Percentiles rank a stretch among this genome's conserved stretches.
Conservation (phyloP, 2,797 vertebrate species). For the Graptemys geographica region DNA sequence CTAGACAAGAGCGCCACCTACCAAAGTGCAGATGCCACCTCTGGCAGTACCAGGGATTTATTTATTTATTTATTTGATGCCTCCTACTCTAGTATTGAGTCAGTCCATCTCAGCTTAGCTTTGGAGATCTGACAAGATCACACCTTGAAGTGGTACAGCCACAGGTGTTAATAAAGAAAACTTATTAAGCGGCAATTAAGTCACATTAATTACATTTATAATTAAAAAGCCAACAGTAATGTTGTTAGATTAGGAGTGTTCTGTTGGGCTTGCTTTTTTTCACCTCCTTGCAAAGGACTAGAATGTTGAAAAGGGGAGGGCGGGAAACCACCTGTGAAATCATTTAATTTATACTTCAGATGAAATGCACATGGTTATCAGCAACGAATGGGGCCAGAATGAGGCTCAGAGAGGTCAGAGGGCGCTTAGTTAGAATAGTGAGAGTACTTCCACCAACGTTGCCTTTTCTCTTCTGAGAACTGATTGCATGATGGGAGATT, state of each 20-base stretch:
- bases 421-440: neutral
- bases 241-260: slow-evolving; percentile 55
- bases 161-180: slow-evolving; percentile 65
- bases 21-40: slow-evolving; percentile 27
- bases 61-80: neutral
- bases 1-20: neutral
- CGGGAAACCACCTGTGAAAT: neutral
- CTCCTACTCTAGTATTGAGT: slow-evolving; percentile 61
- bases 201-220: slow-evolving; percentile 64
- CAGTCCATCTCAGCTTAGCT: slow-evolving; percentile 49
- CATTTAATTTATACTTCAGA: neutral
- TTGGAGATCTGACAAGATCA: slow-evolving; percentile 47
- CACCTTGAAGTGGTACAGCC: slow-evolving; percentile 38
- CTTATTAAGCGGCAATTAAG: slow-evolving; percentile 58
- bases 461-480: neutral
- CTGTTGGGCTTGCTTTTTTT: slow-evolving; percentile 39
- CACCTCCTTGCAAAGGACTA: slow-evolving; percentile 46
- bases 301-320: rapidly evolving
- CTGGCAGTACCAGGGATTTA: slow-evolving; percentile 19
- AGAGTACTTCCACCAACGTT: neutral
- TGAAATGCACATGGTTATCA: slow-evolving; percentile 22
- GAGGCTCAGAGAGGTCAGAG: neutral
- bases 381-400: neutral
- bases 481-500: neutral
- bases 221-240: slow-evolving; percentile 60